These are phyloP conservation scores for Synergus gifuensis DNA, from an alignment of 2,888 invertebrate genomes.

Conservation along the genomic window DNA sequence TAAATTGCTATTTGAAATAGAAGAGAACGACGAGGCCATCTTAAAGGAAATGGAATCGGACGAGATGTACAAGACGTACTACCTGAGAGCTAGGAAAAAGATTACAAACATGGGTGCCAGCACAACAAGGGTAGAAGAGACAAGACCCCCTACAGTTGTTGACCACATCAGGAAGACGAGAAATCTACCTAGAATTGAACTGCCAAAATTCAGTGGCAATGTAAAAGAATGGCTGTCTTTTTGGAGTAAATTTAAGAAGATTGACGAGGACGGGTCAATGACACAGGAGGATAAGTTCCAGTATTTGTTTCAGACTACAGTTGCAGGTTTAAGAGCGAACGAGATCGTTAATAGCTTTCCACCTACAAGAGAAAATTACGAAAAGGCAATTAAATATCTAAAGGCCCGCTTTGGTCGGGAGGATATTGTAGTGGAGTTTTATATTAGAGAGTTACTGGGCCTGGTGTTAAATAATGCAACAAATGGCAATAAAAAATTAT, in stretches of 20 bases:
- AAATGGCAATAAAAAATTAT: background rate
- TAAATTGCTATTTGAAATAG: slow-evolving; percentile 33
- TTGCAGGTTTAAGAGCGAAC: slow-evolving; percentile 50
- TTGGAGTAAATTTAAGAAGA: slow-evolving; percentile 60
- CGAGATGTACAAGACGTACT: slow-evolving; percentile 9
- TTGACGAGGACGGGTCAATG: slow-evolving; percentile 53
- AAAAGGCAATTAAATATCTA: slow-evolving; percentile 56
- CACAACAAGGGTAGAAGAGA: background rate
- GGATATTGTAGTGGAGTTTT: background rate
- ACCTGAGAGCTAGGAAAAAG: background rate
- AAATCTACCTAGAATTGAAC: slow-evolving; percentile 47
- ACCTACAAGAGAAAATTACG: slow-evolving; percentile 61
- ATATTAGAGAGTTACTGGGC: background rate
- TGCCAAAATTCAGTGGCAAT: slow-evolving; percentile 56
- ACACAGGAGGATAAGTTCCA: slow-evolving; percentile 56
- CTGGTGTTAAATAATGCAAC: background rate
- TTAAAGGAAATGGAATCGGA: slow-evolving; percentile 40
- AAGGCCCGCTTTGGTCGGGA: background rate
- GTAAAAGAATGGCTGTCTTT: slow-evolving; percentile 58
- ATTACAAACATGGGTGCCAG: background rate
- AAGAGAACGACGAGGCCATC: slow-evolving; percentile 39
- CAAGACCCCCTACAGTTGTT: background rate
- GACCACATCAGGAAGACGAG: background rate
- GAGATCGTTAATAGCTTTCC: slow-evolving; percentile 59
- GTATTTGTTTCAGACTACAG: slow-evolving; percentile 55